Evolutionary conservation across 2,797 vertebrate species (phyloP).

Genomic region (Xerus rutilus): DNA sequence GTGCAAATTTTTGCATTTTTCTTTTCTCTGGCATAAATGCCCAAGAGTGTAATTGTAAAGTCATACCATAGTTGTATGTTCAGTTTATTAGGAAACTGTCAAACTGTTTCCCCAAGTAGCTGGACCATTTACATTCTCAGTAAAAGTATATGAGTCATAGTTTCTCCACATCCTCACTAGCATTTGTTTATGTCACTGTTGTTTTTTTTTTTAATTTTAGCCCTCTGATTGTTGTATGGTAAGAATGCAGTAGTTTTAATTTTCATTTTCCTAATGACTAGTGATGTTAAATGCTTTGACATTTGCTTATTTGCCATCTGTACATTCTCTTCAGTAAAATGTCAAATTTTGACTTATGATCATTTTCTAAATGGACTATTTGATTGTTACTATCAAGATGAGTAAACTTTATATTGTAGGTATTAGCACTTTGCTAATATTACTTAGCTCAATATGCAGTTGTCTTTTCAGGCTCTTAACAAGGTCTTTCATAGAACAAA

Average conservation of each 20-base stretch:
- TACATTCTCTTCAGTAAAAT: not conserved
- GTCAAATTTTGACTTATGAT: not conserved
- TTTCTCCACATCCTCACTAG: not conserved
- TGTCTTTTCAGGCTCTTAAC: not conserved
- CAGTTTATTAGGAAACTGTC: constrained; percentile 21
- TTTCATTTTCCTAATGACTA: not conserved
- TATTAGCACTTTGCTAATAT: not conserved
- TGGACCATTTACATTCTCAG: not conserved
- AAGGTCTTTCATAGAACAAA: not conserved
- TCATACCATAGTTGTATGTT: not conserved
- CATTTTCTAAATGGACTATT: not conserved
- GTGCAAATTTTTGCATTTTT: not conserved
- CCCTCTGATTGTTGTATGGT: not conserved
- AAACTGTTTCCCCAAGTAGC: not conserved
- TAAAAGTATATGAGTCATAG: not conserved
- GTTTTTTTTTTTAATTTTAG: not conserved
- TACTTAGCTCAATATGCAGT: not conserved
- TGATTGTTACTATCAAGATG: not conserved
- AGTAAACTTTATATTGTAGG: not conserved
- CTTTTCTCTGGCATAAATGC: constrained; percentile 4
- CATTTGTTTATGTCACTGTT: not conserved
- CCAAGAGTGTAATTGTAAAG: not conserved
- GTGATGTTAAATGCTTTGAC: not conserved
- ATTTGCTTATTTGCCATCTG: not conserved
- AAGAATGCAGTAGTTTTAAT: not conserved